These are phyloP conservation scores for Actinia tenebrosa DNA, from an alignment of 64 coral and sea anemone genomes.

Conservation along the genomic window DNA sequence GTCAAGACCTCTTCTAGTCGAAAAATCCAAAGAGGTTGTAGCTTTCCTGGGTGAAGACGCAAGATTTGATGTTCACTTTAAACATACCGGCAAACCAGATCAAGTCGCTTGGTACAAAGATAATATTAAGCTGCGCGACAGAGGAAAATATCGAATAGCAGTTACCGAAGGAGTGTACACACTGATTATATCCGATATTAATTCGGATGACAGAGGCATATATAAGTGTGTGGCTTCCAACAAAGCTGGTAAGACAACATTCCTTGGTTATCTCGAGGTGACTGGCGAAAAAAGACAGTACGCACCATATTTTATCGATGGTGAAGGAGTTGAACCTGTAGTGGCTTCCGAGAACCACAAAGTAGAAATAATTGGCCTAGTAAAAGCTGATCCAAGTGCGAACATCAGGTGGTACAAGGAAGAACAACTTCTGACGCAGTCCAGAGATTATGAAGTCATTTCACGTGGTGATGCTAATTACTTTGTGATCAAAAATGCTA, in stretches of 20 bases:
- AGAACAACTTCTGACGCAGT: constrained; percentile 23
- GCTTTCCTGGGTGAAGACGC: constrained; percentile 50
- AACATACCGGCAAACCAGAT: constrained; percentile 72
- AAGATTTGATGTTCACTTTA: constrained; percentile 76
- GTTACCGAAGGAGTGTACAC: constrained; percentile 39
- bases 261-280: constrained; percentile 37
- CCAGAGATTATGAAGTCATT: constrained; percentile 22
- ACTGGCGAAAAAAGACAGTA: constrained; percentile 42
- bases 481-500: constrained; percentile 40
- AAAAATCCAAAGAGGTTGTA: constrained; percentile 66
- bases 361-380: constrained; percentile 21
- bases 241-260: constrained; percentile 60
- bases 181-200: constrained; percentile 46
- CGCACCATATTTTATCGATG: constrained; percentile 42
- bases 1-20: constrained; percentile 46
- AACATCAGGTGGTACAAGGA: constrained; percentile 53
- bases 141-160: constrained; percentile 31
- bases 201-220: constrained; percentile 39
- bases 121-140: constrained; percentile 29
- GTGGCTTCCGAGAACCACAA: constrained; percentile 11
- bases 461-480: constrained; percentile 28
- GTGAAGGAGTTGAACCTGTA: constrained; percentile 27
- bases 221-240: constrained; percentile 74
- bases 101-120: constrained; percentile 58
- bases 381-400: constrained; percentile 63